phyloP scores from a whole-genome alignment of 53 echinoderm and acorn worm genomes.

The Henricia sp. region DNA sequence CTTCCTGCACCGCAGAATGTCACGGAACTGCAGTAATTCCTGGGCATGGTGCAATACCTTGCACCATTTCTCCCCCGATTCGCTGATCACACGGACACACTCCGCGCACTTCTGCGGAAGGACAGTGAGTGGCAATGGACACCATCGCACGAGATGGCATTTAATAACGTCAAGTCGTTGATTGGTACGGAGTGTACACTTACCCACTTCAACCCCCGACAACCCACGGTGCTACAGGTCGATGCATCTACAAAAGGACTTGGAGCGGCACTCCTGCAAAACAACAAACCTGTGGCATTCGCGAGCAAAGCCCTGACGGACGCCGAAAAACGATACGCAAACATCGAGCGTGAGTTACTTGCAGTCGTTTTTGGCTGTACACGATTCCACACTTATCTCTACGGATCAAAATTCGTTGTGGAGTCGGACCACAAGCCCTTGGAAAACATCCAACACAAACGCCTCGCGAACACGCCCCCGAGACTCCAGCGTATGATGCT shows the following conservation, averaged over 20 bases:
- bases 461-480: slow-evolving; percentile 60
- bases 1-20: no score
- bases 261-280: background rate
- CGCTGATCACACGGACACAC: no score
- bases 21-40: no score
- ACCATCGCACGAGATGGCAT: slow-evolving; percentile 13
- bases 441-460: slow-evolving; percentile 70
- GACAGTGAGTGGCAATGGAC: no score
- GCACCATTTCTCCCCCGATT: no score
- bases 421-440: slow-evolving; percentile 76
- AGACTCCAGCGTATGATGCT: slow-evolving; percentile 67
- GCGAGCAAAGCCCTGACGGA: background rate
- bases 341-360: slow-evolving; percentile 2
- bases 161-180: slow-evolving; percentile 50
- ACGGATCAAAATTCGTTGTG: slow-evolving; percentile 40
- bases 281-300: background rate
- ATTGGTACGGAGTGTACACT: slow-evolving; percentile 25
- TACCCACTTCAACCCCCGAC: slow-evolving; percentile 46
- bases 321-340: slow-evolving; percentile 12
- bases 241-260: slow-evolving; percentile 30
- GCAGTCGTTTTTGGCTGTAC: slow-evolving; percentile 1
- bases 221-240: slow-evolving; percentile 31
- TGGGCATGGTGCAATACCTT: no score
- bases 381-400: slow-evolving; percentile 20
- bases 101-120: no score